Evolutionary conservation across 2,797 vertebrate species (phyloP), one percentile per base, ranked within the genome.

Genomic region (Chelon auratus): DNA sequence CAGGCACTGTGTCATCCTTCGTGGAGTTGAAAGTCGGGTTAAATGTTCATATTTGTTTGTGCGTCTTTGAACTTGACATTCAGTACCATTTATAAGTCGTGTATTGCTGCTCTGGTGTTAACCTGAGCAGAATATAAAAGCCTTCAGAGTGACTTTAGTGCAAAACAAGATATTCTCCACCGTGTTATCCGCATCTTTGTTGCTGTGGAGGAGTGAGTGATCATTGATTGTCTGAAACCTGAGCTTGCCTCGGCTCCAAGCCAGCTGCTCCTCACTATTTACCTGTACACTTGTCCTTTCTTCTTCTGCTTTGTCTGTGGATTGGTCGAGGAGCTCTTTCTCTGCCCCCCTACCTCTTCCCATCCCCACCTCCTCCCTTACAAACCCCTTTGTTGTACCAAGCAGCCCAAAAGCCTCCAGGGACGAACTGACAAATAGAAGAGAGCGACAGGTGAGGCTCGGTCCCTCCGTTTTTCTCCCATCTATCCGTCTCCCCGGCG

Each of bases 341-440:
- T 81, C 72, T 70, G 57, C 78, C 69, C 59, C 68, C 70, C n/a
- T n/a, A 3, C 17, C 20, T 39, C 68, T 65, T 73, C 9, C n/a
- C 45, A 18, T 10, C 45, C 45, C 45, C 6, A 5, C 45, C 45
- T 10, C 17, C 33, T 52, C 52, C 24, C 5, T 9, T 9, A 37
- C 40, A 56, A 37, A 10, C 58, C 68, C 61, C 78, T 90, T 91
- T 93, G 88, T 93, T 91, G 87, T 90, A 88, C 77, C 84, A 84
- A 84, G 84, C 88, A 86, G 78, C 76, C 86, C 74, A 66, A 78
- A 86, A 75, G 85, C 89, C 91, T 90, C 83, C 70, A 77, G 91
- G 93, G 91, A 92, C 80, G 76, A 87, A 84, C 82, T 82, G 88
- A 88, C 91, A 91, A 90, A 89, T 87, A 88, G 87, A 87, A 87